phyloP scores from a whole-genome alignment of 2,797 vertebrate genomes.

The Momotus momota region DNA sequence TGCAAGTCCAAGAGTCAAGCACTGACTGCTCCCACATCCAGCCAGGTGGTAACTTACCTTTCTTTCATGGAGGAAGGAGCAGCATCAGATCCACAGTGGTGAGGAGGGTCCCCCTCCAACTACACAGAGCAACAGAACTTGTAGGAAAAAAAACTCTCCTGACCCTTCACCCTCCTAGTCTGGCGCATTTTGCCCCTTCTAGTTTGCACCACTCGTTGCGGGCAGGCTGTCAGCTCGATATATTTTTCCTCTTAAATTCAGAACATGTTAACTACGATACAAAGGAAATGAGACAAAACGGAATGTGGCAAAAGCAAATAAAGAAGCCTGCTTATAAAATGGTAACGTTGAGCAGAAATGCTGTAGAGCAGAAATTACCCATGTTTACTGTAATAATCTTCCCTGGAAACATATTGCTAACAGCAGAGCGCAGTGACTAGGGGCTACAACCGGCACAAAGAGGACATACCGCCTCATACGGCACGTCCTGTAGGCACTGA shows the following conservation, averaged over 20 bases:
- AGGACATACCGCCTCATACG: background rate
- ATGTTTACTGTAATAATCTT: background rate
- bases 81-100: background rate
- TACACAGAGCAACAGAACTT: background rate
- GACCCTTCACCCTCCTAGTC: background rate
- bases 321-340: constrained; percentile 36
- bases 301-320: constrained; percentile 35
- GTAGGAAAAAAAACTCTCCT: background rate
- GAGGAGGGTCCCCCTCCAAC: background rate
- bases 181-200: background rate
- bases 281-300: constrained; percentile 29
- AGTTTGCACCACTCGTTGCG: fast-evolving
- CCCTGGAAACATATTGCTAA: constrained; percentile 18
- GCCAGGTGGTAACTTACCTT: background rate
- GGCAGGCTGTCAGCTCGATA: background rate
- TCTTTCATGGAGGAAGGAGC: background rate
- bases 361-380: constrained; percentile 26
- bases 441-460: background rate
- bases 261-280: constrained; percentile 26
- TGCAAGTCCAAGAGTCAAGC: background rate
- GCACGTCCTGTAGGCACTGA: background rate
- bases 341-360: background rate
- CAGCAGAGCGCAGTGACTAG: background rate
- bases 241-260: constrained; percentile 16
- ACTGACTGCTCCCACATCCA: background rate